These are phyloP conservation scores for Philantomba maxwellii DNA, from an alignment of 2,113 vertebrate species.

Conservation along the genomic window DNA sequence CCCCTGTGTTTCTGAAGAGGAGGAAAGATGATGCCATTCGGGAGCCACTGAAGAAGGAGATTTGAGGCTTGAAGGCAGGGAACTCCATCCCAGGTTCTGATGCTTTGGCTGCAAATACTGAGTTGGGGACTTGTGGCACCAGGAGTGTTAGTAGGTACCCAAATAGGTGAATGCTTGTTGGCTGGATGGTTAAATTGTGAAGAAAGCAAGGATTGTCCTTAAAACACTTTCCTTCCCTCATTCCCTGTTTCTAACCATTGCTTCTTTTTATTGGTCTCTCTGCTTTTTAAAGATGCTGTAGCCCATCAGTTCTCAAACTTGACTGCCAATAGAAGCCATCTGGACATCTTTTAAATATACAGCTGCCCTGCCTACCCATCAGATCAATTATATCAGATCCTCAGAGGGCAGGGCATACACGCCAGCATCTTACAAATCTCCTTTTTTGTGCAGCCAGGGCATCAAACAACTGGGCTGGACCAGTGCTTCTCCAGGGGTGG, in stretches of 20 bases:
- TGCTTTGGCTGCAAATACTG: not conserved
- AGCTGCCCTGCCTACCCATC: not conserved
- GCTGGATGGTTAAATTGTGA: not conserved
- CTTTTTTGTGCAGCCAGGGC: not conserved
- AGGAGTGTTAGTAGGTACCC: not conserved
- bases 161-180: not conserved
- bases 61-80: not conserved
- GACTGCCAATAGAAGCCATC: not conserved
- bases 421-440: not conserved
- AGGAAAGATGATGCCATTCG: not conserved
- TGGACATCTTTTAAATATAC: not conserved
- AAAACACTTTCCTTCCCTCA: not conserved
- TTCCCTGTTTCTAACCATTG: not conserved
- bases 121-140: not conserved
- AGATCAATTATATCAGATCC: not conserved
- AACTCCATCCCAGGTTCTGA: not conserved
- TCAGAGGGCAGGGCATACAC: too few relatives aligned
- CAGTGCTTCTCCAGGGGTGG: not conserved
- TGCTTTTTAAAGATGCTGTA: not conserved
- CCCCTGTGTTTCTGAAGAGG: not conserved
- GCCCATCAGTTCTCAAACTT: not conserved
- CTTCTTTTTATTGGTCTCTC: not conserved
- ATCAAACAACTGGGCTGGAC: not conserved
- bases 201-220: not conserved
- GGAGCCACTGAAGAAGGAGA: not conserved